Percentiles rank a stretch among this genome's conserved stretches.
Evolutionary conservation across 2,888 invertebrate genomes (phyloP).

Genomic region (Diarsia mendica): DNA sequence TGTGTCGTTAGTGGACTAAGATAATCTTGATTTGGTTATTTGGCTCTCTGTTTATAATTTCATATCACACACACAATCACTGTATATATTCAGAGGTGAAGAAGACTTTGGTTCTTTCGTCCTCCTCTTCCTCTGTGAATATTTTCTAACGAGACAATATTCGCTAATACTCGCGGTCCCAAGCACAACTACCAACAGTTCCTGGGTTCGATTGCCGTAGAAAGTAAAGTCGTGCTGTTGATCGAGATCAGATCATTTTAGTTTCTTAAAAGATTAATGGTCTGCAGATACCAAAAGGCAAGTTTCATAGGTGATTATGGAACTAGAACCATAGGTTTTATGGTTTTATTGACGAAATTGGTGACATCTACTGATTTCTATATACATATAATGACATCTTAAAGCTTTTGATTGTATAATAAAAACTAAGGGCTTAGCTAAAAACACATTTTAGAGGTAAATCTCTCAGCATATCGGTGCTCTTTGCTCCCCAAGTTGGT

Average conservation of each 20-base stretch:
- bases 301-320: neutral
- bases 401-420: neutral
- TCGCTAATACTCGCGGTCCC: neutral
- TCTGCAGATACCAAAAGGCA: neutral
- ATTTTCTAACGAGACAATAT: neutral
- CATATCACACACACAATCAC: neutral
- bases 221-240: conserved; percentile 8
- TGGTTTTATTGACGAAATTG: neutral
- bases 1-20: neutral
- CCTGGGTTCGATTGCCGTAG: neutral
- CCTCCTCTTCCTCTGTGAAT: neutral
- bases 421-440: too few relatives aligned
- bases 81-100: neutral
- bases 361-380: neutral
- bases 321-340: neutral
- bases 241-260: conserved; percentile 6
- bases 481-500: conserved; percentile 2
- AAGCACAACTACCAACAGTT: neutral
- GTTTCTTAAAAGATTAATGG: neutral
- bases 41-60: neutral
- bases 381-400: neutral
- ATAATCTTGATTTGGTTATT: neutral
- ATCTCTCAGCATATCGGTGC: neutral
- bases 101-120: neutral
- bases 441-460: neutral